Conservation (phyloP, 2,888 invertebrate genomes). For the Tipula confusa region DNA sequence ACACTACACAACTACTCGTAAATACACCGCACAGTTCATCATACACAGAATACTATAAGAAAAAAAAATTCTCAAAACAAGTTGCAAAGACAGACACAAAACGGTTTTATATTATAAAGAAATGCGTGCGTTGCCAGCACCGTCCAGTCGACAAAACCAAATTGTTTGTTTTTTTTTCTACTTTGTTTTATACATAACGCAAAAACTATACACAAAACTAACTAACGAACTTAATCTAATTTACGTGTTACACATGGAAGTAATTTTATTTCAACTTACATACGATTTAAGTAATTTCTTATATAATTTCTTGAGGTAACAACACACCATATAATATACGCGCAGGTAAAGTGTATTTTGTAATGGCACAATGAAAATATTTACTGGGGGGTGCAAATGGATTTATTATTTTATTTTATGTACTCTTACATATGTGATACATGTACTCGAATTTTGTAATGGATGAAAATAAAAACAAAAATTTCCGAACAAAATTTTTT, state of each 20-base stretch:
- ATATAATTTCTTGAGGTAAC: background rate
- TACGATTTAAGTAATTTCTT: slow-evolving; percentile 21
- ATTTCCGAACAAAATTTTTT: too few relatives aligned
- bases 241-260: slow-evolving; percentile 25
- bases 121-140: background rate
- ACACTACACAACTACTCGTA: background rate
- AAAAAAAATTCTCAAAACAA: background rate
- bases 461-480: too few relatives aligned
- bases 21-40: background rate
- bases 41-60: background rate
- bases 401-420: background rate
- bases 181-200: background rate
- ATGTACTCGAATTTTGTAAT: too few relatives aligned
- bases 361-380: background rate
- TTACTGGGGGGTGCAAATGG: background rate
- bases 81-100: background rate
- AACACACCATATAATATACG: background rate
- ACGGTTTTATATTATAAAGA: background rate
- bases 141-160: background rate
- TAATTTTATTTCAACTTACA: background rate
- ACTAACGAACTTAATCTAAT: background rate
- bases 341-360: background rate
- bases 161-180: background rate
- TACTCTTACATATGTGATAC: too few relatives aligned
- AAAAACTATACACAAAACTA: background rate